Evolutionary conservation across 2,113 vertebrate genomes (phyloP), one percentile per base, ranked within the genome.

Genomic region (Petrocephalus zakoni): DNA sequence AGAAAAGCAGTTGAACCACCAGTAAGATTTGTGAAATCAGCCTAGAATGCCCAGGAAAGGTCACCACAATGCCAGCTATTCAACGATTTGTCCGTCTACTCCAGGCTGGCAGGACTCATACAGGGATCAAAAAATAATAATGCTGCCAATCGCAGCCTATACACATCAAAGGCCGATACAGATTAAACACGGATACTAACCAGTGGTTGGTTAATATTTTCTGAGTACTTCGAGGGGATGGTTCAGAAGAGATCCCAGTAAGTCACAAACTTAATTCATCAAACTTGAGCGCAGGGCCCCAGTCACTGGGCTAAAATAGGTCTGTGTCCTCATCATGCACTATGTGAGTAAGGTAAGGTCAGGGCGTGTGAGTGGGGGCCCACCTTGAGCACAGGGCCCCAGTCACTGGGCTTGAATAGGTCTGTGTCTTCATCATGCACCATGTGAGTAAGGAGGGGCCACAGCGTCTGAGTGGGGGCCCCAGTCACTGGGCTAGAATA

Each of bases 1-100:
- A 91, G 89, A 90, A 53, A 90, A 94, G 22, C 8, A 89, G 0
- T 25, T 6, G 49, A 22, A 83, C 21, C 17, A 83, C 81, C 21
- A n/a, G 19, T 4, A 49, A 42, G 72, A 78, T 42, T 78, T 29
- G 17, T 42, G 34, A 13, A 75, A 34, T 75, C 6, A 75, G 29
- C 29, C 68, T 2, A 42, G 13, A 78, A 42, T 37, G 11, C 29
- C 68, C 68, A 75, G 29, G 15, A 75, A 75, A 25, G 29, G 29
- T 75, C 3, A 75, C 68, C 29, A 75, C 15, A 37, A 37, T 37
- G 13, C 29, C 13, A 75, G 29, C 68, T 17, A 75, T 75, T 37
- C 68, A 75, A 37, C 5, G 68, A 75, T 37, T 75, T 75, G 4
- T 37, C 29, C 13, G 15, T 37, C 29, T 78, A 19, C 52, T 53